These are phyloP conservation scores for Stictonetta naevosa DNA, from an alignment of 2,113 vertebrate genomes.

Conservation along the genomic window DNA sequence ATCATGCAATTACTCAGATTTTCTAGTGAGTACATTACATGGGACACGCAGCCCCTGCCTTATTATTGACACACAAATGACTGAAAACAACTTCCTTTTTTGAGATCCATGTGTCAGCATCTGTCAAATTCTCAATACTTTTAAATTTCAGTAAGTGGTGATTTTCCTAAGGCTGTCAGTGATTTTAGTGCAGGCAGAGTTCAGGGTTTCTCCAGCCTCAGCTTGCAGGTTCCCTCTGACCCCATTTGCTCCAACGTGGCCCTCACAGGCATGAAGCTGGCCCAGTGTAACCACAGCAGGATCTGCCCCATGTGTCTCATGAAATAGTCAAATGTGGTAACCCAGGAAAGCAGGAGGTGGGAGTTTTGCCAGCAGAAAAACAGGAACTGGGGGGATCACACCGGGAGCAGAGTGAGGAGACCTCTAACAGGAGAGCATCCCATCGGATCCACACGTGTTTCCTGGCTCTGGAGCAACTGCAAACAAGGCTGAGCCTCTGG, in stretches of 20 bases:
- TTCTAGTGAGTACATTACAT: neutral
- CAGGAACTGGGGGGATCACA: neutral
- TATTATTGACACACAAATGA: neutral
- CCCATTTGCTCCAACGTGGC: neutral
- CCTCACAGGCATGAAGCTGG: too few relatives aligned
- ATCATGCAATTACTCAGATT: neutral
- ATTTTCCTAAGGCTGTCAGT: neutral
- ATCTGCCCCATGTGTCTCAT: neutral
- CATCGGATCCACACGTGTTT: accelerated
- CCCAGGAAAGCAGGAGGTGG: neutral
- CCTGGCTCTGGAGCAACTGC: neutral
- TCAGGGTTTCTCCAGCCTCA: neutral
- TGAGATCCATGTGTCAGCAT: slow-evolving; percentile 37
- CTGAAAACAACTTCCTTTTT: slow-evolving; percentile 43
- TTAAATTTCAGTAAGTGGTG: slow-evolving; percentile 37
- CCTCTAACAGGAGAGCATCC: neutral
- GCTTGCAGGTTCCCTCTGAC: neutral
- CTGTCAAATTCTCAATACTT: slow-evolving; percentile 40
- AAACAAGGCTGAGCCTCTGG: neutral
- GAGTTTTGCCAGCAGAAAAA: neutral
- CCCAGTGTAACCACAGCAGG: accelerated
- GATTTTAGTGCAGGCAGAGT: neutral
- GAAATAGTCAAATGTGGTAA: neutral
- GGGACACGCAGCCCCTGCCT: neutral
- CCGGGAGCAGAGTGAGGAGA: neutral